Percentiles rank a stretch among this genome's conserved stretches.
Evolutionary conservation across 2,113 vertebrate genomes (phyloP).

Genomic region (Shinisaurus crocodilurus): DNA sequence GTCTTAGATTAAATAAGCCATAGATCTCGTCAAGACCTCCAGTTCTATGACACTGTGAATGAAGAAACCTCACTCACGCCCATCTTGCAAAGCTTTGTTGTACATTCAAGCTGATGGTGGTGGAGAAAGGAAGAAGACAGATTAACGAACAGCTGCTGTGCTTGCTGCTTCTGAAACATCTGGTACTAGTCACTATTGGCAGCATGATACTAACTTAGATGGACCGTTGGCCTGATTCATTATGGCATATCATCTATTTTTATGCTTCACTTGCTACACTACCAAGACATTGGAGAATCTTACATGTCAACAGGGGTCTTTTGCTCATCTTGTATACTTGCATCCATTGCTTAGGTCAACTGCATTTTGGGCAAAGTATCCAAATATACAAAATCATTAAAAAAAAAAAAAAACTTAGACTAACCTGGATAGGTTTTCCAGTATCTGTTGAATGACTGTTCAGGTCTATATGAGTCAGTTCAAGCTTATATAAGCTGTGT

Average conservation of each 20-base stretch:
- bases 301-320: neutral
- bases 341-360: neutral
- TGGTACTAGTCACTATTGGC: neutral
- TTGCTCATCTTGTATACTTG: neutral
- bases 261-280: neutral
- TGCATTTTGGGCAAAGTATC: neutral
- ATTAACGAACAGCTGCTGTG: neutral
- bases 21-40: neutral
- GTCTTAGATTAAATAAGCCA: neutral
- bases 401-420: neutral
- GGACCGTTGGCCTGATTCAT: slow-evolving; percentile 1
- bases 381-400: neutral
- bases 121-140: neutral
- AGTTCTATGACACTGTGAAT: neutral
- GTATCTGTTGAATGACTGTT: neutral
- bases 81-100: neutral
- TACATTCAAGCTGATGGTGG: neutral
- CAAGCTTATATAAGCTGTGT: neutral
- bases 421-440: neutral
- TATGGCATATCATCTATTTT: neutral
- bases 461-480: neutral
- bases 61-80: neutral
- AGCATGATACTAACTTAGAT: neutral
- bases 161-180: neutral
- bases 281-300: neutral